A percentile compares a stretch with the other conserved stretches of the same genome.
Conservation (phyloP, 2,797 vertebrate genomes). For the Adelosebastes latens region DNA sequence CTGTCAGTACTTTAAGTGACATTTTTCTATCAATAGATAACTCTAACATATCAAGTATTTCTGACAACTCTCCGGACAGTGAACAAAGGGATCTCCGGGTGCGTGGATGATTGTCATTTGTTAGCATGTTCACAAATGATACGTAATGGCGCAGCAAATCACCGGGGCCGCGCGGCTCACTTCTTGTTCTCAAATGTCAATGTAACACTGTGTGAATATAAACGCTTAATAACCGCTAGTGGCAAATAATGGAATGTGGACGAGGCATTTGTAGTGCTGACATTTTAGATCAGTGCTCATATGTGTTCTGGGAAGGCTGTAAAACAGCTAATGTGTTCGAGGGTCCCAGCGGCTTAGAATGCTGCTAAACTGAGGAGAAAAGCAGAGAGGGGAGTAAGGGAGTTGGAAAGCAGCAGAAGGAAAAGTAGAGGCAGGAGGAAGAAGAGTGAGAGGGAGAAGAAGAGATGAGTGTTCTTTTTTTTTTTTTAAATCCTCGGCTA, state of each 20-base stretch:
- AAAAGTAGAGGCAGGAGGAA: constrained; percentile 42
- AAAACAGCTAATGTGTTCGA: constrained; percentile 77
- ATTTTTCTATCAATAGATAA: constrained; percentile 37
- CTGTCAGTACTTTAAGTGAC: constrained; percentile 30
- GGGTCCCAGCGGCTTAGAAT: constrained; percentile 61
- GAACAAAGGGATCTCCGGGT: constrained; percentile 26
- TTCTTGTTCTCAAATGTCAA: constrained; percentile 79
- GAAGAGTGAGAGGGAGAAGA: constrained; percentile 27
- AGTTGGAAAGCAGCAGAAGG: constrained; percentile 58
- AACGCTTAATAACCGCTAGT: constrained; percentile 78
- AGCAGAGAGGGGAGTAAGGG: constrained; percentile 61
- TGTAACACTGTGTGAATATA: constrained; percentile 68
- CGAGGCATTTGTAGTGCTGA: constrained; percentile 81
- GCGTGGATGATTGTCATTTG: constrained; percentile 59
- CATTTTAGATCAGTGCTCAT: constrained; percentile 82
- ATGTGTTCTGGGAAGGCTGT: constrained; percentile 76
- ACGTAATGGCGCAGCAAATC: constrained; percentile 55
- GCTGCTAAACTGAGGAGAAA: constrained; percentile 73
- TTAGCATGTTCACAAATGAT: constrained; percentile 64
- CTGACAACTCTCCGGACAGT: constrained; percentile 22
- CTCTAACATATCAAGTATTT: constrained; percentile 26
- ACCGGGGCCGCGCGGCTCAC: constrained; percentile 32
- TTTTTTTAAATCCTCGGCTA: constrained; percentile 46
- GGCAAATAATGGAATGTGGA: constrained; percentile 76
- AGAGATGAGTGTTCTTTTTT: constrained; percentile 46